phyloP scores from a whole-genome alignment of 2,888 invertebrate genomes.

The Nycteola revayana region DNA sequence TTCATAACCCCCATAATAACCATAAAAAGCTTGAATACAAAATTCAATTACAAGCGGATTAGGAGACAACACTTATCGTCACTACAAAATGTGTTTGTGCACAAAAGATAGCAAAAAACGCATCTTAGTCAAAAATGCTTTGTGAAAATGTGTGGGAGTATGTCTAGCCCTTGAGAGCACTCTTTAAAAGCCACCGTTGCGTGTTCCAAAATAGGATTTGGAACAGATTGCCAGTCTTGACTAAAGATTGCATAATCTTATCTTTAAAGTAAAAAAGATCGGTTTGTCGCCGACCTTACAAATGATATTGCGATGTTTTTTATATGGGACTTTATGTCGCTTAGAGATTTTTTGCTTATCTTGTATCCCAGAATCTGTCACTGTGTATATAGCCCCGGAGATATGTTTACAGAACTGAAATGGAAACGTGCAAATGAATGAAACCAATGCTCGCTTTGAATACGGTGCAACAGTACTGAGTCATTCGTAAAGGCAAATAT shows the following conservation, averaged over 20 bases:
- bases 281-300: constrained; percentile 55
- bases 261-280: constrained; percentile 56
- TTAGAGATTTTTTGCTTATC: constrained; percentile 29
- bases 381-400: constrained; percentile 25
- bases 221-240: constrained; percentile 59
- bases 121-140: constrained; percentile 55
- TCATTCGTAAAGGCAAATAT: constrained; percentile 48
- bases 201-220: constrained; percentile 74
- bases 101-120: constrained; percentile 58
- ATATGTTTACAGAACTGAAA: constrained; percentile 37
- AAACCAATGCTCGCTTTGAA: constrained; percentile 39
- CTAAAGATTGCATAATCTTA: constrained; percentile 64
- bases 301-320: constrained; percentile 56
- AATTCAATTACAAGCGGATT: constrained; percentile 66
- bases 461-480: constrained; percentile 26
- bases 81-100: constrained; percentile 45
- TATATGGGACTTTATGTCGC: constrained; percentile 33
- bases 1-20: constrained; percentile 24
- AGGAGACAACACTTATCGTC: constrained; percentile 55
- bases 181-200: constrained; percentile 74
- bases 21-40: constrained; percentile 34
- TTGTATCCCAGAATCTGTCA: too few species aligned
- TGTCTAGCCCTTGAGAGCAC: constrained; percentile 51
- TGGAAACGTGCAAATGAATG: constrained; percentile 47
- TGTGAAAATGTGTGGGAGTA: constrained; percentile 71